phyloP scores from a whole-genome alignment of 92 coral and sea anemone species.

The Scolanthus callimorphus region DNA sequence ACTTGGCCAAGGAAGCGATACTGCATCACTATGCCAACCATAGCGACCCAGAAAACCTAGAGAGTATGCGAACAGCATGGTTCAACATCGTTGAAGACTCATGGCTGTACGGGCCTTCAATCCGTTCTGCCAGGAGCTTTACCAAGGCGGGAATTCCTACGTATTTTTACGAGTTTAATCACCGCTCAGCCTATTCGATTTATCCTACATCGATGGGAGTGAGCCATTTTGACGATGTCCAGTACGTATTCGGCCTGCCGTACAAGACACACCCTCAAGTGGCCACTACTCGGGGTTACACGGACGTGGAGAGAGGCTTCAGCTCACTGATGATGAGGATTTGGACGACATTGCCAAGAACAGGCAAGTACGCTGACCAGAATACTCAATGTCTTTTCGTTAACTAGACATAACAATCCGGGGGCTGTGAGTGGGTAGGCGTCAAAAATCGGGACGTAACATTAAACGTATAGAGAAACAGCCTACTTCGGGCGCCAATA shows the following conservation, averaged over 20 bases:
- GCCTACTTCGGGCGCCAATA: no score
- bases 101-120: constrained; percentile 16
- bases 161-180: constrained; percentile 26
- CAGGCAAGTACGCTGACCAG: no score
- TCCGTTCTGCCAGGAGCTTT: constrained; percentile 9
- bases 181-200: constrained; percentile 25
- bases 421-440: no score
- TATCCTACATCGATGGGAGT: constrained; percentile 42
- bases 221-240: constrained; percentile 27
- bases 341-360: no score
- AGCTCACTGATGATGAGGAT: no score
- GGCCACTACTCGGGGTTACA: constrained; percentile 9
- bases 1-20: constrained; percentile 36
- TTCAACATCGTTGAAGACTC: constrained; percentile 9
- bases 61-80: constrained; percentile 11
- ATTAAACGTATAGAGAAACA: no score
- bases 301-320: no score
- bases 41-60: constrained; percentile 17
- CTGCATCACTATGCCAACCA: constrained; percentile 42
- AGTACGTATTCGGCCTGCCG: constrained; percentile 29
- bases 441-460: no score
- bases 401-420: no score
- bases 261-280: background rate
- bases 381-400: no score
- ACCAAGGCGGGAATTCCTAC: constrained; percentile 23